Evolutionary conservation across 2,797 vertebrate species (phyloP).

Genomic region (Leptoclinus maculatus): DNA sequence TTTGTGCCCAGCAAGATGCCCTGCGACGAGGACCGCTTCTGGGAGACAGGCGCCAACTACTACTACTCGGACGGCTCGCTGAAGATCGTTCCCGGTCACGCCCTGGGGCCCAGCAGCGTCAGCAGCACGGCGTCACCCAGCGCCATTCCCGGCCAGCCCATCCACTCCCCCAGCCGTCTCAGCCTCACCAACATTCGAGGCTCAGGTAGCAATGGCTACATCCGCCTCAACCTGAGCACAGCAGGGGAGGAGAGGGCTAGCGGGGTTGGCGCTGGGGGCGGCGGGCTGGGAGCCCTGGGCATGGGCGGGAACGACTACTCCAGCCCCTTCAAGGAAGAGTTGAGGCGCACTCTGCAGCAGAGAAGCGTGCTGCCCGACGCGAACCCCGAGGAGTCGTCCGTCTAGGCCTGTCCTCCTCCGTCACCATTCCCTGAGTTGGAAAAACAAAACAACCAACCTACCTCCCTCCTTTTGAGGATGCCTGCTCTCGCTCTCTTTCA

Average conservation of each 20-base stretch:
- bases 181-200: slow-evolving; percentile 93
- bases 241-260: slow-evolving; percentile 88
- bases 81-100: slow-evolving; percentile 96
- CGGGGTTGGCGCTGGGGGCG: slow-evolving; percentile 81
- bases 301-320: slow-evolving; percentile 87
- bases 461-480: slow-evolving; percentile 84
- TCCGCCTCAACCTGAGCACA: slow-evolving; percentile 91
- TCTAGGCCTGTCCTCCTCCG: slow-evolving; percentile 81
- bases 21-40: slow-evolving; percentile 93
- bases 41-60: slow-evolving; percentile 94
- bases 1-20: slow-evolving; percentile 92
- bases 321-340: slow-evolving; percentile 93
- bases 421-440: slow-evolving; percentile 57
- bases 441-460: slow-evolving; percentile 81
- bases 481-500: slow-evolving; percentile 59
- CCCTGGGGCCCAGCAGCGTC: slow-evolving; percentile 86
- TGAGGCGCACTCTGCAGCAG: slow-evolving; percentile 95
- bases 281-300: slow-evolving; percentile 78
- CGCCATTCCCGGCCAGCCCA: slow-evolving; percentile 90
- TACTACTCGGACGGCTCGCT: slow-evolving; percentile 97
- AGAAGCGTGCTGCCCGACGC: slow-evolving; percentile 94
- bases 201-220: slow-evolving; percentile 94
- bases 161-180: slow-evolving; percentile 93
- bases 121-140: slow-evolving; percentile 89
- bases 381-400: slow-evolving; percentile 97